Evolutionary conservation across 2,797 vertebrate genomes (phyloP).

Genomic region (Heterohyrax brucei): DNA sequence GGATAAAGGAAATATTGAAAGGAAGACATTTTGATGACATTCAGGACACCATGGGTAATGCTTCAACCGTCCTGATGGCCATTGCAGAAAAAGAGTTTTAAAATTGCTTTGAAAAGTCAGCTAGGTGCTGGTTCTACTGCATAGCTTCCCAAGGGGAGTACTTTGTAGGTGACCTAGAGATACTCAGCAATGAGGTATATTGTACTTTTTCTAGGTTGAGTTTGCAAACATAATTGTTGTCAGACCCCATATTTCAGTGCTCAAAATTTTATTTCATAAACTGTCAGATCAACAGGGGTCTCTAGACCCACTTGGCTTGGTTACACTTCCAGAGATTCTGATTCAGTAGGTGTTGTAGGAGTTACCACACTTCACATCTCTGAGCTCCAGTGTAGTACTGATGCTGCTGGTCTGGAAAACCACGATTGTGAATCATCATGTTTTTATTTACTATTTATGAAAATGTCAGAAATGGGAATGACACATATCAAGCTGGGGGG

Average conservation of each 20-base stretch:
- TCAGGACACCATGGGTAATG: too few relatives aligned
- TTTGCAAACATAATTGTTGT: too few relatives aligned
- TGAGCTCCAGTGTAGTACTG: background rate
- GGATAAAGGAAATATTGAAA: too few relatives aligned
- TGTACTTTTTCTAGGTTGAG: too few relatives aligned
- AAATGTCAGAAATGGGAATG: background rate
- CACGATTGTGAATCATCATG: background rate
- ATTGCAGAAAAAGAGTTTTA: too few relatives aligned
- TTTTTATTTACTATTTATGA: background rate
- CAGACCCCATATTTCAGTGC: background rate
- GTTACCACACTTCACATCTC: background rate
- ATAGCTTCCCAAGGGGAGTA: too few relatives aligned
- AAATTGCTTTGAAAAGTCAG: too few relatives aligned
- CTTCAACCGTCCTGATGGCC: too few relatives aligned
- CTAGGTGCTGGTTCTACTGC: too few relatives aligned
- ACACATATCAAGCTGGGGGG: background rate
- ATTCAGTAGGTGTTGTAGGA: background rate
- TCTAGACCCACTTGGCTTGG: background rate
- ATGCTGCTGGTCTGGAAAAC: background rate
- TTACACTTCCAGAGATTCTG: background rate
- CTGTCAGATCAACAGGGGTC: background rate
- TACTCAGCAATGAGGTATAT: too few relatives aligned
- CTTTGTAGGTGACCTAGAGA: too few relatives aligned
- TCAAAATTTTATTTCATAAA: slow-evolving; percentile 14
- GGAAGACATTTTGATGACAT: too few relatives aligned